phyloP scores from a whole-genome alignment of 2,888 invertebrate species.

The Phragmatobia fuliginosa region DNA sequence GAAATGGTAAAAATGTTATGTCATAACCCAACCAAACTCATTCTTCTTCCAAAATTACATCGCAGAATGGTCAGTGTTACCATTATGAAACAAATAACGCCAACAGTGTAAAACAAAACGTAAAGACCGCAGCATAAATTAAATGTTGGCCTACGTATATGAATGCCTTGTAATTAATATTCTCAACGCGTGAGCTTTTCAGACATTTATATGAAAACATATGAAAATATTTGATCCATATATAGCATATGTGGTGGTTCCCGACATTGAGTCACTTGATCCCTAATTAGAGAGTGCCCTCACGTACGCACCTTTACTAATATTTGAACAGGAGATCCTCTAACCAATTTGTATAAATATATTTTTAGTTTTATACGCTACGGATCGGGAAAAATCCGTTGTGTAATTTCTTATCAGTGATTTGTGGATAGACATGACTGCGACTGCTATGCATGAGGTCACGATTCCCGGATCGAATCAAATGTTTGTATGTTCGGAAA shows the following conservation, averaged over 20 bases:
- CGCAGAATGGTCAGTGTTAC: not conserved
- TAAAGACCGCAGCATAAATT: slow-evolving; percentile 6
- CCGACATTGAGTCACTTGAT: slow-evolving; percentile 58
- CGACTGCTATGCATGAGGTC: too few relatives aligned
- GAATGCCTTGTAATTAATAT: slow-evolving; percentile 39
- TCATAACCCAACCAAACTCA: not conserved
- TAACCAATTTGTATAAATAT: slow-evolving; percentile 40
- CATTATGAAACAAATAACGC: slow-evolving; percentile 7
- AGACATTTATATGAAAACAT: slow-evolving; percentile 37
- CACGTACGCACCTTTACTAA: slow-evolving; percentile 70
- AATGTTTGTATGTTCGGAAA: too few relatives aligned
- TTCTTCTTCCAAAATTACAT: not conserved
- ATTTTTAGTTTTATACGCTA: slow-evolving; percentile 27
- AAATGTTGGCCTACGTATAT: not conserved
- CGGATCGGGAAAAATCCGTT: not conserved
- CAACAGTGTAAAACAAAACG: slow-evolving; percentile 3
- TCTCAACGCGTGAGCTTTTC: slow-evolving; percentile 32
- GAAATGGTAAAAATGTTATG: not conserved
- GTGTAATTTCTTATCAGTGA: not conserved
- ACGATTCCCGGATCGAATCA: too few relatives aligned
- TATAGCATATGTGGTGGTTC: slow-evolving; percentile 21
- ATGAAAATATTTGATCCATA: slow-evolving; percentile 45
- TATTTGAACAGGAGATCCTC: slow-evolving; percentile 64
- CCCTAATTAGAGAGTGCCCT: slow-evolving; percentile 69
- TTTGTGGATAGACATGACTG: not conserved